phyloP scores from a whole-genome alignment of 2,797 vertebrate species.

The Siniperca obscura region DNA sequence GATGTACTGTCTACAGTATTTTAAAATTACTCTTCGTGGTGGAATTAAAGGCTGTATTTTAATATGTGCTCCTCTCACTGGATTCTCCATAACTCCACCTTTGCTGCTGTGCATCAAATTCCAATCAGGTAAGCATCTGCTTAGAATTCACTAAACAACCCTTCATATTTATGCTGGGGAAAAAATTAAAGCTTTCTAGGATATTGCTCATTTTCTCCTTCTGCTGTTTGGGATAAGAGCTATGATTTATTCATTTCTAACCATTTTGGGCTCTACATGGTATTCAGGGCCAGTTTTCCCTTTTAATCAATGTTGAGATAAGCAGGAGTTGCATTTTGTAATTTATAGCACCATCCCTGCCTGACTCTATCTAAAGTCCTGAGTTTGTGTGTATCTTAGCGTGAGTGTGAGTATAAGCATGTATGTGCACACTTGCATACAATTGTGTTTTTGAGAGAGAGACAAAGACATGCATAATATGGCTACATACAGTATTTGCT shows the following conservation, averaged over 20 bases:
- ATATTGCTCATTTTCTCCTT: conserved; percentile 80
- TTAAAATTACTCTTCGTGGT: conserved; percentile 48
- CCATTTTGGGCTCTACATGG: conserved; percentile 66
- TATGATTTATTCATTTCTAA: conserved; percentile 81
- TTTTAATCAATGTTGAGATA: conserved; percentile 79
- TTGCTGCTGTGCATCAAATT: conserved; percentile 73
- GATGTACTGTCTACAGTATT: conserved; percentile 39
- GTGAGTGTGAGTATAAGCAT: background rate
- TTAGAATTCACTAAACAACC: conserved; percentile 76
- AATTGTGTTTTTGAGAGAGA: conserved; percentile 19
- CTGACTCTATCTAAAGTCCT: conserved; percentile 48
- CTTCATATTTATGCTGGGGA: conserved; percentile 71
- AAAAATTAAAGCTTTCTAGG: conserved; percentile 76
- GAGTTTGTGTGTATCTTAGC: conserved; percentile 24
- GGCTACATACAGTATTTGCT: background rate
- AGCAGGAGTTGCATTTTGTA: conserved; percentile 69
- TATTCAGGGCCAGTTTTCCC: conserved; percentile 73
- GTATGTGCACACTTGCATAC: background rate
- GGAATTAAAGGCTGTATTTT: conserved; percentile 55
- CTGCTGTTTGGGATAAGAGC: conserved; percentile 74
- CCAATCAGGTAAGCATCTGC: conserved; percentile 79
- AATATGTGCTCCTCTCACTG: conserved; percentile 38
- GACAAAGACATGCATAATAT: conserved; percentile 18
- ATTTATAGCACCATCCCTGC: conserved; percentile 62
- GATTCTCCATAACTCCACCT: conserved; percentile 55